Base-by-base conservation (phyloP, 2,113 vertebrate genomes). In the Cinclus mexicanus region DNA sequence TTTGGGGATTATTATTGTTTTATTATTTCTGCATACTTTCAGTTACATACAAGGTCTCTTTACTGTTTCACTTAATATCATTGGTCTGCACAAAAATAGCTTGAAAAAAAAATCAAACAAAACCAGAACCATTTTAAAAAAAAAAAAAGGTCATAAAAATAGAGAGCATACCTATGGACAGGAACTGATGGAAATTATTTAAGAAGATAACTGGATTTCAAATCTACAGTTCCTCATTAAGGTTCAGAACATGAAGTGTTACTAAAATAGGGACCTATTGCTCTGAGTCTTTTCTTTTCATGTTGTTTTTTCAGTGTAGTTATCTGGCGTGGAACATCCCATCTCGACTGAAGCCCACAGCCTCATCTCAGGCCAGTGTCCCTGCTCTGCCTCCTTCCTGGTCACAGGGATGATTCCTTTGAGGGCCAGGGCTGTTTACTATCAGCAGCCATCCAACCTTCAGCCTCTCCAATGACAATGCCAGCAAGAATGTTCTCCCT, bases 211-310 rank as follows among this genome's bases (percentile, higher is more conserved):
- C 50, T 70, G 76, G 55, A 77, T 91, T 95, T 90, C 59, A 83
- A 77, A 85, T 88, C 79, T 83, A 86, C 59, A 80, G 39, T 67
- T 94, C 60, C 76, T 90, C 1, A 0, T 91, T 89, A 71, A 52
- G 52, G 35, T 60, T 79, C 78, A 60, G 52, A 91, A 71, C 33
- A 47, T 8, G 42, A 84, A 84, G 55, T 5, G 25, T 57, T 76
- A 87, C 69, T 76, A 65, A 92, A 93, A 75, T 17, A 72, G 70
- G 57, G 87, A 93, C 74, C 28, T 82, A 85, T 85, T 89, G 91
- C 44, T 91, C 52, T 3, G 10, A 55, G n/a, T 26, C 0, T n/a
- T 33, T 55, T 44, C 39, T 42, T 28, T 23, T 3, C 41, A 3
- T 14, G 10, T 70, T 46, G 10, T 63, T 67, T 93, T 93, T 46